These are phyloP conservation scores for Notothenia rossii DNA, from an alignment of 2,113 vertebrate genomes.

Conservation along the genomic window DNA sequence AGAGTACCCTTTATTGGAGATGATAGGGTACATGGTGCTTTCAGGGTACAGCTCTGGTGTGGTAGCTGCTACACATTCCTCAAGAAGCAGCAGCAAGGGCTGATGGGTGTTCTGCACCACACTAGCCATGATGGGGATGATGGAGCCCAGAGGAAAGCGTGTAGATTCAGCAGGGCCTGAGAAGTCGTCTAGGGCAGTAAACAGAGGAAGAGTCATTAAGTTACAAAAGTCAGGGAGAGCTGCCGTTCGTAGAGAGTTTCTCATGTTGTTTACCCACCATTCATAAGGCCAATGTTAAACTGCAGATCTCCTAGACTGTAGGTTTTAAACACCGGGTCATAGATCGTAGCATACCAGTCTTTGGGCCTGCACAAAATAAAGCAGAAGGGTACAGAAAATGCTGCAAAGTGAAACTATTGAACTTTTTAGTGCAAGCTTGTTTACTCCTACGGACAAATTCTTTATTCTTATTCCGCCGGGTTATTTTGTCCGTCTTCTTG, in stretches of 20 bases:
- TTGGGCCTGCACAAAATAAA: slow-evolving; percentile 51
- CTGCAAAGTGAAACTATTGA: too few species aligned
- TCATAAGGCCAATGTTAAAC: slow-evolving; percentile 80
- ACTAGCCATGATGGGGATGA: slow-evolving; percentile 78
- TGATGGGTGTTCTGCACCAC: slow-evolving; percentile 71
- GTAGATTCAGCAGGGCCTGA: slow-evolving; percentile 69
- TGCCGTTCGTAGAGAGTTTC: background rate
- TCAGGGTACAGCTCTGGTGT: slow-evolving; percentile 50
- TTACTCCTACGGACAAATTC: too few species aligned
- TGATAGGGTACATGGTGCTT: slow-evolving; percentile 66
- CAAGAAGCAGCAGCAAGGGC: slow-evolving; percentile 79
- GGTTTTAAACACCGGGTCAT: slow-evolving; percentile 61
- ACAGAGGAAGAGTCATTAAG: accelerated
- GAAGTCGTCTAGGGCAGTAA: slow-evolving; percentile 74
- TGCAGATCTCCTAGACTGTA: slow-evolving; percentile 59
- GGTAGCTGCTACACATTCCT: slow-evolving; percentile 78
- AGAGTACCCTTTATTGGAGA: too few species aligned
- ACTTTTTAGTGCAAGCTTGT: too few species aligned
- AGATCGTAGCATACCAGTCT: slow-evolving; percentile 53
- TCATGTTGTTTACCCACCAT: slow-evolving; percentile 64
- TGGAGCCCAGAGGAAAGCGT: slow-evolving; percentile 78
- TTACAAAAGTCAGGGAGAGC: background rate
- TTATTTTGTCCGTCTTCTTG: too few species aligned
- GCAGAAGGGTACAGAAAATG: background rate
- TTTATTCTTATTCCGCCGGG: too few species aligned